These are phyloP conservation scores for Strigamia transsilvanica DNA, from an alignment of 2,888 invertebrate genomes.

Conservation along the genomic window DNA sequence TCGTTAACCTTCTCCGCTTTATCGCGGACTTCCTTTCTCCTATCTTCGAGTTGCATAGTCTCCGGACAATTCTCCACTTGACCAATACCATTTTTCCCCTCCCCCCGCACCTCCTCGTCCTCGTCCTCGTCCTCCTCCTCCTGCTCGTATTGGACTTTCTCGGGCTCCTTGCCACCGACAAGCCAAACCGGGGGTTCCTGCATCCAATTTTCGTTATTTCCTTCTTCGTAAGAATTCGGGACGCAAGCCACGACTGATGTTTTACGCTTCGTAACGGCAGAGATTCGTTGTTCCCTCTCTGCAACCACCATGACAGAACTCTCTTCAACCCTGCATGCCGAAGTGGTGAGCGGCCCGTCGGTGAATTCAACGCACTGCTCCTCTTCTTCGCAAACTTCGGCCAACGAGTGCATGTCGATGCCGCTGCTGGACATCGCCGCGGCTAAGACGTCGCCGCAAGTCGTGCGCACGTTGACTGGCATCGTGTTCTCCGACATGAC, in stretches of 20 bases:
- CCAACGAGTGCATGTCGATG: slow-evolving; percentile 41
- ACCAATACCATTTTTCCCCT: not conserved
- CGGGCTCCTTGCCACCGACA: not conserved
- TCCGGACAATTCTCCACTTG: too few species aligned
- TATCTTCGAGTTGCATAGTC: too few species aligned
- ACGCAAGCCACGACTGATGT: not conserved
- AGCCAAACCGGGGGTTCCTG: not conserved
- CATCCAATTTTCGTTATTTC: not conserved
- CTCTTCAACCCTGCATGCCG: slow-evolving; percentile 11
- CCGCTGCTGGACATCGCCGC: slow-evolving; percentile 33
- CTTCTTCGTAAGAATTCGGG: not conserved
- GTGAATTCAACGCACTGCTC: slow-evolving; percentile 28
- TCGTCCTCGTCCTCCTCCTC: not conserved
- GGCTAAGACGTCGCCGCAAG: slow-evolving; percentile 17
- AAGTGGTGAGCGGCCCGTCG: not conserved
- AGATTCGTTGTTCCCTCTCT: not conserved
- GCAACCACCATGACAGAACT: slow-evolving; percentile 20
- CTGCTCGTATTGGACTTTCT: not conserved
- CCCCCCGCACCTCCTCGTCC: not conserved
- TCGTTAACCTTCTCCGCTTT: not conserved
- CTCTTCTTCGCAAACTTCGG: slow-evolving; percentile 32
- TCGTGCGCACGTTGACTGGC: not conserved
- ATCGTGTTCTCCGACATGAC: not conserved
- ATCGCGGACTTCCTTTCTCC: not conserved
- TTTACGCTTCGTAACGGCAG: not conserved